Percentiles rank a stretch among this genome's conserved stretches.
Conservation (phyloP, 2,888 invertebrate species). For the Rotaria sp. region DNA sequence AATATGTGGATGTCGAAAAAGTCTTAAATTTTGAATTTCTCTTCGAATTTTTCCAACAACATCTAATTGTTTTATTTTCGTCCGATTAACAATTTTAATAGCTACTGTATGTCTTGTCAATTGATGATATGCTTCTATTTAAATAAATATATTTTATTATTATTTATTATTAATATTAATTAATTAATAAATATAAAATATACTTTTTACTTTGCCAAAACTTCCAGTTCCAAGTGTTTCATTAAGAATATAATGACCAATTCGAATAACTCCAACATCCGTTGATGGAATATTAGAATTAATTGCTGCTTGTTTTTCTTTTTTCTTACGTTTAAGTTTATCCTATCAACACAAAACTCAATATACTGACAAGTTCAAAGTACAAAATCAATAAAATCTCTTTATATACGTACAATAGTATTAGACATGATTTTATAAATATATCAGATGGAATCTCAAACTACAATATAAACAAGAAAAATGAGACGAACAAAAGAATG, state of each 20-base stretch:
- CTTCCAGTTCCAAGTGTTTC: conserved; percentile 90
- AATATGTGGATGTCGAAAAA: conserved; percentile 98
- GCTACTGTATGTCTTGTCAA: conserved; percentile 96
- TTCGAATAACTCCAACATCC: conserved; percentile 61
- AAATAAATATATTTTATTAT: no score
- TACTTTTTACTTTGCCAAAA: conserved; percentile 92
- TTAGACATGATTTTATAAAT: no score
- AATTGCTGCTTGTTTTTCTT: neutral
- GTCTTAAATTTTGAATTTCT: conserved; percentile 95
- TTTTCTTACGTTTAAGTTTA: conserved; percentile 15
- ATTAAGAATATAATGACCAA: conserved; percentile 92
- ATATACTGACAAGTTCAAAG: no score
- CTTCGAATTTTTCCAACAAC: conserved; percentile 96
- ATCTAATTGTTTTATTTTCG: conserved; percentile 96
- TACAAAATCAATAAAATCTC: neutral
- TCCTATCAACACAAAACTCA: neutral
- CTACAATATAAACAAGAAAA: no score
- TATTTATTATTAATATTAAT: no score
- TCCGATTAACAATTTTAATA: conserved; percentile 91
- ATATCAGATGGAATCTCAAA: no score
- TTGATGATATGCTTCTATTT: conserved; percentile 76
- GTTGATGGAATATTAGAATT: neutral
- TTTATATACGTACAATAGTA: neutral
- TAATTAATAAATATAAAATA: no score
- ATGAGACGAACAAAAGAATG: no score